Evolutionary conservation across 2,888 invertebrate genomes (phyloP).

Genomic region (Alcis repandata): DNA sequence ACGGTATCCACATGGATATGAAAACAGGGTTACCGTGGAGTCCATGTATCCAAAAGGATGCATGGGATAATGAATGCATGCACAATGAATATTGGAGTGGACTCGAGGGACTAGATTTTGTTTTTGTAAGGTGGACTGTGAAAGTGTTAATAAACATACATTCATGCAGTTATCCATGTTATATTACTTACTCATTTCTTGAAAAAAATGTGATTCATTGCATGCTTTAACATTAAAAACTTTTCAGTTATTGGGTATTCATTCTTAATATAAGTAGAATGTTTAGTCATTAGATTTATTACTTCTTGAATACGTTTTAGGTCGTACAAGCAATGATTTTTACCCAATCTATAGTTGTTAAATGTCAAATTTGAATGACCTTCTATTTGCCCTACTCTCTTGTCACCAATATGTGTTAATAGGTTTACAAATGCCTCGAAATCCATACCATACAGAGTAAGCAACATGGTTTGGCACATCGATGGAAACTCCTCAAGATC

Average conservation of each 20-base stretch:
- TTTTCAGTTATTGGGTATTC: slow-evolving; percentile 39
- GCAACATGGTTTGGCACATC: slow-evolving; percentile 94
- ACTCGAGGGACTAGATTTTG: too few relatives aligned
- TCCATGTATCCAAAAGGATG: too few relatives aligned
- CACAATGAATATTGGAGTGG: too few relatives aligned
- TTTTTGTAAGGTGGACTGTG: too few relatives aligned
- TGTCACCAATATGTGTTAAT: slow-evolving; percentile 87
- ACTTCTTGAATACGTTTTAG: slow-evolving; percentile 58
- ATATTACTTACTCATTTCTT: not conserved
- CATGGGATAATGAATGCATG: too few relatives aligned
- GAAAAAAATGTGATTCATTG: slow-evolving; percentile 14
- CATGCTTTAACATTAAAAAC: slow-evolving; percentile 21
- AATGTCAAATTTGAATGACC: slow-evolving; percentile 61
- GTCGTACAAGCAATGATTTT: slow-evolving; percentile 75
- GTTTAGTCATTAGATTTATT: slow-evolving; percentile 59
- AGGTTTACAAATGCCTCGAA: slow-evolving; percentile 89
- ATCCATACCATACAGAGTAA: slow-evolving; percentile 92
- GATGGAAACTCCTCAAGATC: slow-evolving; percentile 89
- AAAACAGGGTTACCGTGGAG: too few relatives aligned
- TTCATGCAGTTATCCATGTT: too few relatives aligned
- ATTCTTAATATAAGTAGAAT: slow-evolving; percentile 59
- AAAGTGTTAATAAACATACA: too few relatives aligned
- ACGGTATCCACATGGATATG: too few relatives aligned
- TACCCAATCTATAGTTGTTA: slow-evolving; percentile 72
- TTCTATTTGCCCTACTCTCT: slow-evolving; percentile 83